Conservation (phyloP, 1,140 invertebrate species). For the Drosophila guanche region DNA sequence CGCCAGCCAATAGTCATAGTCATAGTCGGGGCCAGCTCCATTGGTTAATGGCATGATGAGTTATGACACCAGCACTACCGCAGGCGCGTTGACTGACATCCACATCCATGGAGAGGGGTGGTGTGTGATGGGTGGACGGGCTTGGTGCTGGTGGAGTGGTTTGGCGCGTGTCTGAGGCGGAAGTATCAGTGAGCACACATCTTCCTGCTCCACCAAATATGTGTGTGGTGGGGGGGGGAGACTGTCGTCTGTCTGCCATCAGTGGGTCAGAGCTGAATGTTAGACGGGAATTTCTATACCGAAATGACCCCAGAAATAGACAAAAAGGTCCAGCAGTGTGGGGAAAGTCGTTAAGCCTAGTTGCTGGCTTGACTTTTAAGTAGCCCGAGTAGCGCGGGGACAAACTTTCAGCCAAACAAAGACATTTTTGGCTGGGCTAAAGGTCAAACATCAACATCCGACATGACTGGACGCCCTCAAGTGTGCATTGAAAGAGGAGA, state of each 20-base stretch:
- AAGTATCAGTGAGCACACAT: conserved; percentile 64
- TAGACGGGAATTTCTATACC: conserved; percentile 27
- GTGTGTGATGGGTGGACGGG: not conserved
- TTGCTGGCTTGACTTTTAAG: conserved; percentile 44
- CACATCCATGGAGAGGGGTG: conserved; percentile 17
- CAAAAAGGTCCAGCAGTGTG: not conserved
- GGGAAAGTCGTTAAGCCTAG: conserved; percentile 25
- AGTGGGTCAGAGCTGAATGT: conserved; percentile 11
- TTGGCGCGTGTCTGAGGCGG: conserved; percentile 69
- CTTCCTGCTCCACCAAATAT: conserved; percentile 22
- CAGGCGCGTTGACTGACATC: conserved; percentile 20
- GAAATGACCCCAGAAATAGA: conserved; percentile 42
- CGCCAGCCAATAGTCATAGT: conserved; percentile 31
- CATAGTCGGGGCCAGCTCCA: conserved; percentile 39
- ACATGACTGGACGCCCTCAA: not conserved
- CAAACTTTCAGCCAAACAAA: conserved; percentile 15
- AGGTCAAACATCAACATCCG: conserved; percentile 51
- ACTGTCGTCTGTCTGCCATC: no score
- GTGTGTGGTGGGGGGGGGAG: not conserved
- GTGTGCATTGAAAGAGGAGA: conserved; percentile 5
- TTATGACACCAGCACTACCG: conserved; percentile 51
- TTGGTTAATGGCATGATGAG: conserved; percentile 78
- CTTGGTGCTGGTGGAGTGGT: conserved; percentile 4
- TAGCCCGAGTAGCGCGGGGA: conserved; percentile 1
- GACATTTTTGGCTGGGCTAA: conserved; percentile 27